A percentile compares a stretch with the other conserved stretches of the same genome.
phyloP scores from a whole-genome alignment of 2,797 vertebrate species.

The Podarcis lilfordi region DNA sequence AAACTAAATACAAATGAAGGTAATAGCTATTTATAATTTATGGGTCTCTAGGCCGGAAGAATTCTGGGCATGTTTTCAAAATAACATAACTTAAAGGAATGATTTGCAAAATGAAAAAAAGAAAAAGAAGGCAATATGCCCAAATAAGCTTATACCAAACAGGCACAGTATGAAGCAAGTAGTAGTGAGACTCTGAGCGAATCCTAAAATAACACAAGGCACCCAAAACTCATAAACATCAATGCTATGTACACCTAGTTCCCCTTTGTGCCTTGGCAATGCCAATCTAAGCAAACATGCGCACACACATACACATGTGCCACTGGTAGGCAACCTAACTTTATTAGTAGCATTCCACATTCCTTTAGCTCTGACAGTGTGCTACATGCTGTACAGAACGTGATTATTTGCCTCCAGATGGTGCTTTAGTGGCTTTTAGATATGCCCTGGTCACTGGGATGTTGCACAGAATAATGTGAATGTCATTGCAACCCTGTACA shows the following conservation, averaged over 20 bases:
- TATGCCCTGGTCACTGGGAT: background rate
- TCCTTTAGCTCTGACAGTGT: background rate
- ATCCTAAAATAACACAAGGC: slow-evolving; percentile 32
- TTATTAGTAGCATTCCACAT: background rate
- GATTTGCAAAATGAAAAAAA: slow-evolving; percentile 22
- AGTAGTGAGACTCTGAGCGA: slow-evolving; percentile 21
- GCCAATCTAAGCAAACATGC: background rate
- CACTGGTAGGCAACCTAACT: background rate
- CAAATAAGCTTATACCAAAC: slow-evolving; percentile 42
- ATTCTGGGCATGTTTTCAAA: slow-evolving; percentile 47
- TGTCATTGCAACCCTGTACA: no score
- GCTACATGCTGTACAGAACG: background rate
- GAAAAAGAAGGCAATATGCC: background rate
- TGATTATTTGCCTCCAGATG: background rate
- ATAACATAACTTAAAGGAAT: slow-evolving; percentile 23
- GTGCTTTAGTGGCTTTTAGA: background rate
- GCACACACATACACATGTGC: no score
- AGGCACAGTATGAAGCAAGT: slow-evolving; percentile 41
- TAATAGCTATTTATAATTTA: slow-evolving; percentile 41
- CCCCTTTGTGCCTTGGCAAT: slow-evolving; percentile 11
- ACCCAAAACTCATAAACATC: slow-evolving; percentile 33
- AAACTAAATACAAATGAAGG: slow-evolving; percentile 40
- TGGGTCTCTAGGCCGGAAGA: slow-evolving; percentile 9
- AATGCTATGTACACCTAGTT: slow-evolving; percentile 13
- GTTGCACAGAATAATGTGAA: background rate